phyloP scores from a whole-genome alignment of 1,140 invertebrate species.

The Contarinia nasturtii region DNA sequence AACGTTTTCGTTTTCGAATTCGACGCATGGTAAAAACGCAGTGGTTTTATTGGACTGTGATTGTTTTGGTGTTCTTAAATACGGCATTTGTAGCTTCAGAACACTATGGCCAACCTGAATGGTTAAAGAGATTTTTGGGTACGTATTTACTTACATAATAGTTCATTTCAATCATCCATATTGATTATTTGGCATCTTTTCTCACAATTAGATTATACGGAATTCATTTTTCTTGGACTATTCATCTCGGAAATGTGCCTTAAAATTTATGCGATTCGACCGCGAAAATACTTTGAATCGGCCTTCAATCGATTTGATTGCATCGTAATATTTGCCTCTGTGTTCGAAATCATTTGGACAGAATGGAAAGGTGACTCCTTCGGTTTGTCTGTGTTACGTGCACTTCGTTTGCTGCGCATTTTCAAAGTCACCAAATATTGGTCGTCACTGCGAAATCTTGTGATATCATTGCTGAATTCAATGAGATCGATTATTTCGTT shows the following conservation, averaged over 20 bases:
- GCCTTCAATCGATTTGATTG: constrained; percentile 98
- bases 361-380: constrained; percentile 91
- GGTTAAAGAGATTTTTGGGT: constrained; percentile 96
- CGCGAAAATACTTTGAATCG: constrained; percentile 94
- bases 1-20: constrained; percentile 84
- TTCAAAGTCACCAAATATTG: constrained; percentile 99
- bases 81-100: constrained; percentile 97
- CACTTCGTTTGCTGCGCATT: constrained; percentile 91
- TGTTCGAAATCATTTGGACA: constrained; percentile 99
- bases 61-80: constrained; percentile 97
- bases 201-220: constrained; percentile 71
- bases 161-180: neutral
- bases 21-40: constrained; percentile 92
- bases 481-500: constrained; percentile 99
- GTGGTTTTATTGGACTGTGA: constrained; percentile 99
- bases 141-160: no score
- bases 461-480: constrained; percentile 96
- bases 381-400: constrained; percentile 95
- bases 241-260: constrained; percentile 99
- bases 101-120: constrained; percentile 89
- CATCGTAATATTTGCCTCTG: constrained; percentile 94
- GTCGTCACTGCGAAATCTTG: constrained; percentile 94
- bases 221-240: constrained; percentile 94
- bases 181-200: neutral
- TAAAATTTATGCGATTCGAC: constrained; percentile 97